phyloP scores from a whole-genome alignment of 2,113 vertebrate species.

The Lepus timidus region DNA sequence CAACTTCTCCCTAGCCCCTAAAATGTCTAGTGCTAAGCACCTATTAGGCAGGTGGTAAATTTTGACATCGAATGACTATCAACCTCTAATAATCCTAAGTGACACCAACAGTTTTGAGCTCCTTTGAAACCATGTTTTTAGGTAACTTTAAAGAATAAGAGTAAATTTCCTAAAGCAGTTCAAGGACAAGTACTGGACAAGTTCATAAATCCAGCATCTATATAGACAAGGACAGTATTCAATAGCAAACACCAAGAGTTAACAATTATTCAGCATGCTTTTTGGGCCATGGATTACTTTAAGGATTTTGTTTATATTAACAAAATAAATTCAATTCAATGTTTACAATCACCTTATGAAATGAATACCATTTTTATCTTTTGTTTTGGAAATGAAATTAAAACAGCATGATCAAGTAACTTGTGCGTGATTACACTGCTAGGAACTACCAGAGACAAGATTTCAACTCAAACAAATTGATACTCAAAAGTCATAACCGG shows the following conservation, averaged over 20 bases:
- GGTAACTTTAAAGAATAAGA: background rate
- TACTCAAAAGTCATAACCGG: background rate
- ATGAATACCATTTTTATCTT: background rate
- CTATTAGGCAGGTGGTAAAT: background rate
- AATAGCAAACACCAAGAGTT: background rate
- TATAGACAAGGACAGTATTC: background rate
- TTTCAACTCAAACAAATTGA: background rate
- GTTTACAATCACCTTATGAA: background rate
- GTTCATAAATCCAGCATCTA: background rate
- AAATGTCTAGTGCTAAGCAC: background rate
- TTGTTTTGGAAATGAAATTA: slow-evolving; percentile 50
- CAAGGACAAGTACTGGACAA: background rate
- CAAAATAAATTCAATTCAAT: background rate
- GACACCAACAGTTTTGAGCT: background rate
- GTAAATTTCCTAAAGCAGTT: background rate
- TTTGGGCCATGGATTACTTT: background rate
- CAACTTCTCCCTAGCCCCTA: background rate
- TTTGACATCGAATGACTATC: background rate
- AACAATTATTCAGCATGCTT: background rate
- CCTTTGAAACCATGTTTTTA: slow-evolving; percentile 33
- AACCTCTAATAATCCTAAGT: background rate
- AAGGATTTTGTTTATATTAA: background rate
- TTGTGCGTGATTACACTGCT: background rate
- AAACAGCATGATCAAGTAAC: slow-evolving; percentile 16
- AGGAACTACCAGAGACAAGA: slow-evolving; percentile 19